phyloP scores from a whole-genome alignment of 2,113 vertebrate genomes.

The Epinephelus fuscoguttatus region DNA sequence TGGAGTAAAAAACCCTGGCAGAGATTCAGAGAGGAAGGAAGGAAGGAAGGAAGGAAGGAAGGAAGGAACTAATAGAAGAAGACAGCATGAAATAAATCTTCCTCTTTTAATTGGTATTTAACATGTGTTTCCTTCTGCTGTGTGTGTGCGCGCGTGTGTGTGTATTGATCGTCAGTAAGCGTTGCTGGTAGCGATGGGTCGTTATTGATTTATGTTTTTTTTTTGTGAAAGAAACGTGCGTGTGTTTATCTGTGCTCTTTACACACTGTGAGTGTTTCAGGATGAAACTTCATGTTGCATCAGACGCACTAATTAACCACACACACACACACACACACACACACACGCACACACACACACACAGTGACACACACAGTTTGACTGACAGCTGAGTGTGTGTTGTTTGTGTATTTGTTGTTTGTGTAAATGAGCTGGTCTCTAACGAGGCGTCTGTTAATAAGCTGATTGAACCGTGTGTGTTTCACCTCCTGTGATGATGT shows the following conservation, averaged over 20 bases:
- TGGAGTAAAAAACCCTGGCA: neutral
- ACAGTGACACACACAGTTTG: neutral
- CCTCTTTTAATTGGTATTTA: too few relatives aligned
- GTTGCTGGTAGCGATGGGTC: constrained; percentile 7
- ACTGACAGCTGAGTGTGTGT: constrained; percentile 3
- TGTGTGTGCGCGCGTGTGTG: neutral
- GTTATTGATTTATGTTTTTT: constrained; percentile 35
- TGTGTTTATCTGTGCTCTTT: too few relatives aligned
- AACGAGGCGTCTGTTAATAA: constrained; percentile 17
- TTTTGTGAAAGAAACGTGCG: neutral
- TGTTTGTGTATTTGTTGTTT: constrained; percentile 15
- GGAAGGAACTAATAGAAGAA: too few relatives aligned
- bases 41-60: too few relatives aligned
- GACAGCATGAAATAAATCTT: too few relatives aligned
- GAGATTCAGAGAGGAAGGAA: neutral
- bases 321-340: neutral
- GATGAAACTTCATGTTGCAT: constrained; percentile 29
- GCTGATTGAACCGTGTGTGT: neutral
- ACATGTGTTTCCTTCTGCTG: too few relatives aligned
- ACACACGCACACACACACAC: neutral
- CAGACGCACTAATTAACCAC: neutral
- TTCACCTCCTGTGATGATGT: constrained; percentile 28
- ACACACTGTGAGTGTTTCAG: constrained; percentile 16
- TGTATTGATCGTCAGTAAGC: constrained; percentile 46
- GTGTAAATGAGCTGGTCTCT: neutral